A percentile compares a stretch with the other conserved stretches of the same genome.
Evolutionary conservation across 2,797 vertebrate species (phyloP).

Genomic region (Scleropages formosus): DNA sequence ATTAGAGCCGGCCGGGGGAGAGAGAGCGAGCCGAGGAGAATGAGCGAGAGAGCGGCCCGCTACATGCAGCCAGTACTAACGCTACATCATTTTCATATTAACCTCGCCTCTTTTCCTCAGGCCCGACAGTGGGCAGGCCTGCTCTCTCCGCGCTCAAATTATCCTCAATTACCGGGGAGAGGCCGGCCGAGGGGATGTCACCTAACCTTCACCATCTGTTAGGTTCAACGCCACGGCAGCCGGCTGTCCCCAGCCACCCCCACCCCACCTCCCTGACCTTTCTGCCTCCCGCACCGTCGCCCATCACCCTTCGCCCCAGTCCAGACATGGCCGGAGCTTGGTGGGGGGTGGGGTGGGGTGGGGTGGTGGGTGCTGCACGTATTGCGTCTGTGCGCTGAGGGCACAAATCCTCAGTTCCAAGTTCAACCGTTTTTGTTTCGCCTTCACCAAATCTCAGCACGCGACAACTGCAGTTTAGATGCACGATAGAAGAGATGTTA

Average conservation of each 20-base stretch:
- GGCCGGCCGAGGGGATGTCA: conserved; percentile 92
- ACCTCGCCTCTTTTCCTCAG: conserved; percentile 80
- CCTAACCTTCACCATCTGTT: conserved; percentile 98
- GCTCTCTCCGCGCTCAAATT: conserved; percentile 91
- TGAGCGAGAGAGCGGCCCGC: conserved; percentile 47
- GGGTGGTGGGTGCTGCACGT: background rate
- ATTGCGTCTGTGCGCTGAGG: background rate
- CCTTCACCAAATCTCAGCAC: background rate
- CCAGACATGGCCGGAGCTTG: conserved; percentile 67
- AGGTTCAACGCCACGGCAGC: conserved; percentile 82
- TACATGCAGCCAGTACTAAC: conserved; percentile 81
- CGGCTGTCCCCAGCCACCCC: conserved; percentile 64
- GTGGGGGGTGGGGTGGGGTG: conserved; percentile 9
- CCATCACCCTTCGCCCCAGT: conserved; percentile 33
- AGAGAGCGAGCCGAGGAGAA: conserved; percentile 41
- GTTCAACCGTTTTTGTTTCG: conserved; percentile 4
- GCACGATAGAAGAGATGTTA: background rate
- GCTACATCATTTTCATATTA: conserved; percentile 97
- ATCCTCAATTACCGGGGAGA: conserved; percentile 97
- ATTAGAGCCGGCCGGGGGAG: conserved; percentile 77
- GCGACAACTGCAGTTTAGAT: background rate
- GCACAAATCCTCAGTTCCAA: background rate
- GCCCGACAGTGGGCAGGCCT: conserved; percentile 88
- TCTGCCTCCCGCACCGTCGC: conserved; percentile 33
- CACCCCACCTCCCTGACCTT: conserved; percentile 53